Conservation (phyloP, 2,797 vertebrate species). For the Cephalopachus bancanus region DNA sequence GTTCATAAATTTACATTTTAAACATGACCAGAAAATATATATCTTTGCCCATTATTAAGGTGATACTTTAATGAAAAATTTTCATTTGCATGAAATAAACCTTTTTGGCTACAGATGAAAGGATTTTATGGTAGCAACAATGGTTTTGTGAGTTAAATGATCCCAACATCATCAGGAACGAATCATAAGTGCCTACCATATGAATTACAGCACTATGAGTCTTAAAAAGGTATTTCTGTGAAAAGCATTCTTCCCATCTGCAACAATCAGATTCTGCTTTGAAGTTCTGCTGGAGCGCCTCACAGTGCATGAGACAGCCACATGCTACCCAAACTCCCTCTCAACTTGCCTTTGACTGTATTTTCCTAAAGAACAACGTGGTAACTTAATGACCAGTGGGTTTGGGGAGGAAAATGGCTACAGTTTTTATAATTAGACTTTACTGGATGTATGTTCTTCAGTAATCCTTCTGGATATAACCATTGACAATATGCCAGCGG, state of each 20-base stretch:
- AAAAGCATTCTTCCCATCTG: conserved; percentile 82
- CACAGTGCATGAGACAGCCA: conserved; percentile 74
- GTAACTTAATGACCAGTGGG: conserved; percentile 28
- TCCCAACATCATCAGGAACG: conserved; percentile 83
- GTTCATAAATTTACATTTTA: conserved; percentile 84
- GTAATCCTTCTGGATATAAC: neutral
- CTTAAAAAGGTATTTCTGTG: conserved; percentile 85
- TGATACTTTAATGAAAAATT: conserved; percentile 83
- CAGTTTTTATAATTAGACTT: conserved; percentile 60
- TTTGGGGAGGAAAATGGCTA: conserved; percentile 14
- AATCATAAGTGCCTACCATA: conserved; percentile 85
- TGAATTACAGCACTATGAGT: conserved; percentile 81
- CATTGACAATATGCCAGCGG: neutral
- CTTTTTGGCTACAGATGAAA: conserved; percentile 85
- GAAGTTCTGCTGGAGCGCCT: conserved; percentile 77
- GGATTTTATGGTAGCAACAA: conserved; percentile 82
- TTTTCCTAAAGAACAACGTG: conserved; percentile 50
- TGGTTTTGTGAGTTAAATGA: conserved; percentile 84
- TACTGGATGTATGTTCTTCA: neutral
- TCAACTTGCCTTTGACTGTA: conserved; percentile 31
- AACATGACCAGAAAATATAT: conserved; percentile 75
- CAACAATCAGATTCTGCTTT: conserved; percentile 82
- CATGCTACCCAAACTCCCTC: conserved; percentile 67
- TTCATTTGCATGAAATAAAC: conserved; percentile 84
- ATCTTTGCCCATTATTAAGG: conserved; percentile 81